Evolutionary conservation across 2,113 vertebrate genomes (phyloP).

Genomic region (Oncorhynchus gorbuscha): DNA sequence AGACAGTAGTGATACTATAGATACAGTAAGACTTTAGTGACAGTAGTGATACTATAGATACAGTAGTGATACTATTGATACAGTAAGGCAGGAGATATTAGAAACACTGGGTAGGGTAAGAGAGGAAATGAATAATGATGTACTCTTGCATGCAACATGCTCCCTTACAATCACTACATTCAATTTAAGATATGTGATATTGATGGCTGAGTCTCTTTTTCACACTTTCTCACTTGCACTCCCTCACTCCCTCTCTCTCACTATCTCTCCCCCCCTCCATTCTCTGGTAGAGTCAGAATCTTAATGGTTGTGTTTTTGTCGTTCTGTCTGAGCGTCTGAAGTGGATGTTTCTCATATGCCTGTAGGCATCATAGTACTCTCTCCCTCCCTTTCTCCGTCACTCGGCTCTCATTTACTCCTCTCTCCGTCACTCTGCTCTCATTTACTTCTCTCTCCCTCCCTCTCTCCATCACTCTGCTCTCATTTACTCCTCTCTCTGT

Average conservation of each 20-base stretch:
- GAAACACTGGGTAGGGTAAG: not conserved
- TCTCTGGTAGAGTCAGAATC: no score
- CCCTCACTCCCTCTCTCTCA: no score
- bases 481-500: not conserved
- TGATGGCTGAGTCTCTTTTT: not conserved
- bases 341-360: no score
- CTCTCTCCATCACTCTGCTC: not conserved
- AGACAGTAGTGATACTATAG: not conserved
- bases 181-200: not conserved
- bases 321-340: not conserved
- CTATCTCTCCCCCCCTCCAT: no score
- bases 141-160: no score
- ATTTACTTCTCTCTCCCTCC: not conserved
- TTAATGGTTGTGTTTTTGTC: no score
- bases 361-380: not conserved
- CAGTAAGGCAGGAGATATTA: not conserved
- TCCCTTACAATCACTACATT: not conserved
- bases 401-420: not conserved
- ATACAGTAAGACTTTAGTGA: not conserved
- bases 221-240: not conserved
- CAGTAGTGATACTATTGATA: not conserved
- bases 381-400: not conserved
- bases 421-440: no score
- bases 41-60: not conserved
- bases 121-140: not conserved